Evolutionary conservation across 2,797 vertebrate genomes (phyloP).

Genomic region (Cynodonichthys magdalenae): DNA sequence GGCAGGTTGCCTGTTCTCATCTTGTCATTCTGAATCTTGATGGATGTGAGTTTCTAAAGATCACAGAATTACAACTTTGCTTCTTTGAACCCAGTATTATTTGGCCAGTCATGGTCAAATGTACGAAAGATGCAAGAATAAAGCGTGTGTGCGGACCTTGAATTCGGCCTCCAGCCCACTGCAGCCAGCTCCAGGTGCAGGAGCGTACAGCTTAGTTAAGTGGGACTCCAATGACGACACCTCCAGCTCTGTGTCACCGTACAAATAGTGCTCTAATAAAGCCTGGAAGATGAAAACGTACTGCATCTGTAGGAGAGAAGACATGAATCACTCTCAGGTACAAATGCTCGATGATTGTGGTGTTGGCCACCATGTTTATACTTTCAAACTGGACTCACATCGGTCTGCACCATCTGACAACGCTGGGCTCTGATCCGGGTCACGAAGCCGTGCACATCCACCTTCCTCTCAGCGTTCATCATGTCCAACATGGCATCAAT

Average conservation of each 20-base stretch:
- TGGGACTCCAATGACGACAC: conserved; percentile 96
- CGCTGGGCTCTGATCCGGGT: conserved; percentile 96
- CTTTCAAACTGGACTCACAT: conserved; percentile 79
- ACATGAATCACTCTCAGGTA: not conserved
- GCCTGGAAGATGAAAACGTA: conserved; percentile 99
- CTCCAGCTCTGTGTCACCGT: conserved; percentile 97
- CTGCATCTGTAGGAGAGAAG: conserved; percentile 88
- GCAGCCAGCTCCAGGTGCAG: conserved; percentile 90
- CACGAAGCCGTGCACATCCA: conserved; percentile 96
- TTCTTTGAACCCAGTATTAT: not conserved
- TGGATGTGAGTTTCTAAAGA: conserved; percentile 93
- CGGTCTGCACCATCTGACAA: conserved; percentile 99
- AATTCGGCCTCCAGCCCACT: conserved; percentile 96
- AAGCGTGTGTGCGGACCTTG: conserved; percentile 81
- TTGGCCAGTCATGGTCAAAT: not conserved
- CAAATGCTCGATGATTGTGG: not conserved
- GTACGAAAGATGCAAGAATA: not conserved
- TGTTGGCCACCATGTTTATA: not conserved
- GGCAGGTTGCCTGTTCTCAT: conserved; percentile 98
- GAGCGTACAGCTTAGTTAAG: conserved; percentile 94
- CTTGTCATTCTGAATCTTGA: conserved; percentile 99
- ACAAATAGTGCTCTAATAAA: conserved; percentile 95
- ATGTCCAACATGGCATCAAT: conserved; percentile 99
- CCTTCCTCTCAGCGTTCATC: conserved; percentile 93
- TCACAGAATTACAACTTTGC: not conserved